phyloP scores from a whole-genome alignment of 1,140 invertebrate species.

The Heterodera schachtii region DNA sequence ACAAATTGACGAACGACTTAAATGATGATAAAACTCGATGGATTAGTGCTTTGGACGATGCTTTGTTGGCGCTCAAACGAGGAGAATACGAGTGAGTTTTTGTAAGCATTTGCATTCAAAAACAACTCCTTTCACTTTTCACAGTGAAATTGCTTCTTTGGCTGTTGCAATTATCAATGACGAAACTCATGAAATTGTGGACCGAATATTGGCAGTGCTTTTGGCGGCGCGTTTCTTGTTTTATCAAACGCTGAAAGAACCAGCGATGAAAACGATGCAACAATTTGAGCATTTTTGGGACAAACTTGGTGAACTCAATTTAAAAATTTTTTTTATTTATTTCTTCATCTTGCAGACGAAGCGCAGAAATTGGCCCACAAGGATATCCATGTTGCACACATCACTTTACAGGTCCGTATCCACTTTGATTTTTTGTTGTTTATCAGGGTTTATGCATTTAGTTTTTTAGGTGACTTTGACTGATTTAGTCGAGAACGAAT shows the following conservation, averaged over 20 bases:
- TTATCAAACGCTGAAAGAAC: conserved; percentile 9
- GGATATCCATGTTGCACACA: conserved; percentile 22
- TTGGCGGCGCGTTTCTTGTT: conserved; percentile 21
- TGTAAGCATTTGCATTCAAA: neutral
- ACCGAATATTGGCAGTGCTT: conserved; percentile 1
- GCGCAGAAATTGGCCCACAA: conserved; percentile 13
- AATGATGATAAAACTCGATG: neutral
- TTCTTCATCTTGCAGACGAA: conserved; percentile 8
- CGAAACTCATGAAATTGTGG: neutral
- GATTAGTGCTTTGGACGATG: conserved; percentile 1
- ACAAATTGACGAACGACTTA: neutral
- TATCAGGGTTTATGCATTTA: neutral
- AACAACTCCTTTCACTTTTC: neutral
- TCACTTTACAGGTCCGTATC: conserved; percentile 3
- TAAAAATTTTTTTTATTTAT: neutral
- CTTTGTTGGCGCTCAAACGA: neutral
- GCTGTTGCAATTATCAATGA: neutral
- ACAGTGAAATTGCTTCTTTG: conserved; percentile 11
- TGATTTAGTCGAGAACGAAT: neutral
- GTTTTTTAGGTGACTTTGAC: neutral
- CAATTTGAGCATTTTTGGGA: conserved; percentile 23
- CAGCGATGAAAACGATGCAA: neutral
- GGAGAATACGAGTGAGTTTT: conserved; percentile 15
- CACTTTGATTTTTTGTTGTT: neutral
- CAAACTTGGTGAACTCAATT: neutral